These are phyloP conservation scores for Subacronicta megacephala DNA, from an alignment of 2,888 invertebrate genomes.

Conservation along the genomic window DNA sequence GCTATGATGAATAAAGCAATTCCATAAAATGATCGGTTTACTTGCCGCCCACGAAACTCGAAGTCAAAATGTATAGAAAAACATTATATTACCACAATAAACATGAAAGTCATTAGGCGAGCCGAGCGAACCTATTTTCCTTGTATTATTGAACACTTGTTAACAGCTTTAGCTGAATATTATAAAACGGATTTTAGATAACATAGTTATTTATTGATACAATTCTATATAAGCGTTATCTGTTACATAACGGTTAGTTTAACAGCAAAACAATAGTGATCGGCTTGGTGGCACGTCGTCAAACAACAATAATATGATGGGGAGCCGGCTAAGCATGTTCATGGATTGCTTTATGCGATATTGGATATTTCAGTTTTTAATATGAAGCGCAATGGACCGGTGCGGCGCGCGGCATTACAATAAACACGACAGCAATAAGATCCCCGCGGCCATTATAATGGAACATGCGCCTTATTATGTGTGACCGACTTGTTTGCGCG, in stretches of 20 bases:
- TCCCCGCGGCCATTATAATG: slow-evolving; percentile 32
- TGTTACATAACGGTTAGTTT: slow-evolving; percentile 50
- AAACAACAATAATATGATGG: slow-evolving; percentile 37
- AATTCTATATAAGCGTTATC: slow-evolving; percentile 51
- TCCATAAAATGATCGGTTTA: slow-evolving; percentile 1
- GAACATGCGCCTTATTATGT: slow-evolving; percentile 31
- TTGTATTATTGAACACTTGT: slow-evolving; percentile 26
- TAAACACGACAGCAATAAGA: slow-evolving; percentile 30
- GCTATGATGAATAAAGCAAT: neutral
- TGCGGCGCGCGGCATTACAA: slow-evolving; percentile 9
- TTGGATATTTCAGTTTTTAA: slow-evolving; percentile 31
- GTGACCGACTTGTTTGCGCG: slow-evolving; percentile 44
- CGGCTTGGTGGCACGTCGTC: slow-evolving; percentile 27
- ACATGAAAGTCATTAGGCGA: slow-evolving; percentile 21
- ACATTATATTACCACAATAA: slow-evolving; percentile 8
- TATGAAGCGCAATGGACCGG: slow-evolving; percentile 34
- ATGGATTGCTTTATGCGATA: slow-evolving; percentile 14
- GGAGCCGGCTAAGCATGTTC: slow-evolving; percentile 6
- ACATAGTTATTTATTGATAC: slow-evolving; percentile 31
- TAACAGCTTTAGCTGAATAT: slow-evolving; percentile 38
- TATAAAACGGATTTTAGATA: slow-evolving; percentile 43
- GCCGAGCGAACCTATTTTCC: slow-evolving; percentile 31
- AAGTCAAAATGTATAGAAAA: slow-evolving; percentile 1
- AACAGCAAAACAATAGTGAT: slow-evolving; percentile 57
- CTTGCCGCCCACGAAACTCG: neutral